Evolutionary conservation across 2,888 invertebrate species (phyloP), one percentile per base, ranked within the genome.

Genomic region (Brenthis hecate): DNA sequence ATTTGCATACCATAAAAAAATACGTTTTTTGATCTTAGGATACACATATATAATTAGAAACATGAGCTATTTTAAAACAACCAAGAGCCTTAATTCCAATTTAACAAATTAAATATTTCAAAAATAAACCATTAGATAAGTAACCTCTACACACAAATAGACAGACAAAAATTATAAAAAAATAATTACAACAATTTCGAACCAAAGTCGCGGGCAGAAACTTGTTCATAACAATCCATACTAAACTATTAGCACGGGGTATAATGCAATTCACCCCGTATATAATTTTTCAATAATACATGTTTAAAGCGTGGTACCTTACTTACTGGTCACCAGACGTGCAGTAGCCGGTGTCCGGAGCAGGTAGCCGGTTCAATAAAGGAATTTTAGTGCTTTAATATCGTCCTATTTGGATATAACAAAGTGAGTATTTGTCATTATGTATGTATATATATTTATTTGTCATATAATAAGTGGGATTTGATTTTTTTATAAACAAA

Each of bases 261-360:
- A 51, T 48, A 48, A 56, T 70, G 19, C 60, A 53, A 8, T 47
- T 65, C 82, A 72, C 86, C 84, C 32, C 78, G 85, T 84, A 80
- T 85, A 74, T 73, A 66, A 76, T 81, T 88, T 86, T 88, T 85
- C 71, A 79, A 85, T 81, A 78, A 75, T 76, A 69, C 76, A 79
- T 88, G 85, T 88, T 89, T 89, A 85, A 90, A 87, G 85, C 81
- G 78, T 74, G 76, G 79, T 68, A 68, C 65, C 67, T 61, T 50
- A 55, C 47, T 69, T 70, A 63, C 54, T 63, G 23, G 14, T 63
- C 73, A 67, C 76, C 88, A 90, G 84, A 86, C 83, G 85, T 76
- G 74, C 71, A 77, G 84, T 82, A 83, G 83, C 82, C 83, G 80
- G 88, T 85, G 84, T 80, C 81, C 81, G 82, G 82, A 81, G 77